phyloP scores from a whole-genome alignment of 1,140 invertebrate genomes.

The Pseudomyrmex sp. region DNA sequence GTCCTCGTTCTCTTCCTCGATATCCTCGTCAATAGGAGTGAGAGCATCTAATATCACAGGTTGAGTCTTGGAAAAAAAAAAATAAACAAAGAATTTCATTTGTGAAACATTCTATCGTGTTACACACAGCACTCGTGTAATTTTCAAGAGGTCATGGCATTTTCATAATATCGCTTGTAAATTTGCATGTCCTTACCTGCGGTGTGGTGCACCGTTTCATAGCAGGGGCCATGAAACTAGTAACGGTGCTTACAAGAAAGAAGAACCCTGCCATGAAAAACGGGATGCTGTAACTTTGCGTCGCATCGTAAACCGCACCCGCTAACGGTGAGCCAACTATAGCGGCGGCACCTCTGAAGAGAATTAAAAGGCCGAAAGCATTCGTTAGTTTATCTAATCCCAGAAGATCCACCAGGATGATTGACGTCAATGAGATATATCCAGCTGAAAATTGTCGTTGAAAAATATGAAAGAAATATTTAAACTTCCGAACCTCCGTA shows the following conservation, averaged over 20 bases:
- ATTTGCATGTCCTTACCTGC: conserved; percentile 72
- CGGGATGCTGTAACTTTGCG: conserved; percentile 93
- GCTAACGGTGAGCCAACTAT: conserved; percentile 93
- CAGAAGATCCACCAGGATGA: conserved; percentile 97
- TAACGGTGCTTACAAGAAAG: conserved; percentile 93
- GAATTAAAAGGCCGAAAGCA: conserved; percentile 97
- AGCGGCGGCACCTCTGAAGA: conserved; percentile 97
- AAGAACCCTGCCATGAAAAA: conserved; percentile 97
- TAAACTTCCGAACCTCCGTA: background rate
- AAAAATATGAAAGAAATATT: conserved; percentile 1
- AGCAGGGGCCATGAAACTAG: conserved; percentile 93
- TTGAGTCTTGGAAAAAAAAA: conserved; percentile 80
- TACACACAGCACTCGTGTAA: too few species aligned
- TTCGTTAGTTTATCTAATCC: conserved; percentile 98
- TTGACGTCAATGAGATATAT: conserved; percentile 98
- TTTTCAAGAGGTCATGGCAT: conserved; percentile 52
- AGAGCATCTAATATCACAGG: conserved; percentile 89
- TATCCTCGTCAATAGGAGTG: conserved; percentile 92
- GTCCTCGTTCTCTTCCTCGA: conserved; percentile 91
- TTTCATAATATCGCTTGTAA: conserved; percentile 60
- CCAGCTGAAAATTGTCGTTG: conserved; percentile 90
- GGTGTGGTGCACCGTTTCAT: conserved; percentile 88
- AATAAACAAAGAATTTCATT: background rate
- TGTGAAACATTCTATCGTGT: background rate
- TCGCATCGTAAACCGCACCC: conserved; percentile 95